Evolutionary conservation across 92 coral and sea anemone genomes (phyloP).

Genomic region (Anthopleura xanthogrammica): DNA sequence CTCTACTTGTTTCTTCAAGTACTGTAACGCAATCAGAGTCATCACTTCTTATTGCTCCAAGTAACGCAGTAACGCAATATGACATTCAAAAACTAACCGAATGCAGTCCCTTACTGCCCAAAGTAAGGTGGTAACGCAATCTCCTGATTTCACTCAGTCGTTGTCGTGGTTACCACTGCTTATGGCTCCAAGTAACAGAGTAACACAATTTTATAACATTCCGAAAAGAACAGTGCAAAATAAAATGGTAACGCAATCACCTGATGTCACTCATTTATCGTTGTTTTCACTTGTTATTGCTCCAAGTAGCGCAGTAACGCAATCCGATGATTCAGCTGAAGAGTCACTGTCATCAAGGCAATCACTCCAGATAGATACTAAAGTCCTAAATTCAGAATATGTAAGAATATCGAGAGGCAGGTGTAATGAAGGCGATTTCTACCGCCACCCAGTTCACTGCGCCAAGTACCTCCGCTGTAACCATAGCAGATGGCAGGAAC

Average conservation of each 20-base stretch:
- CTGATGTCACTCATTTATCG: no score
- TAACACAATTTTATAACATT: no score
- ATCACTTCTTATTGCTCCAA: not conserved
- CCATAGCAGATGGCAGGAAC: not conserved
- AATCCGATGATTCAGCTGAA: not conserved
- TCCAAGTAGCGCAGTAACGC: constrained; percentile 4
- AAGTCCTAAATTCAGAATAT: not conserved
- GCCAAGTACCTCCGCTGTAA: not conserved
- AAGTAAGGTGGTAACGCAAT: no score
- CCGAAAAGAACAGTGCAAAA: no score
- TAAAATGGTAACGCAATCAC: no score
- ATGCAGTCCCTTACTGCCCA: no score
- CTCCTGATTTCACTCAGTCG: no score
- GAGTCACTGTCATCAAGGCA: not conserved
- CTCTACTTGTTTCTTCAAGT: not conserved
- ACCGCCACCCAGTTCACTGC: not conserved
- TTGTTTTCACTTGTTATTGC: not conserved
- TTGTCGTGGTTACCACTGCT: no score
- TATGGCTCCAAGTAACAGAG: no score
- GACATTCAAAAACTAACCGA: no score
- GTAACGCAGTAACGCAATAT: constrained; percentile 1
- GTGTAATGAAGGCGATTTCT: not conserved
- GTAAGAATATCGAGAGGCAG: not conserved
- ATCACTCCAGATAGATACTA: not conserved
- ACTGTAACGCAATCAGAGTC: not conserved